These are phyloP conservation scores for Philaethria dido DNA, from an alignment of 2,888 invertebrate species.

Conservation along the genomic window DNA sequence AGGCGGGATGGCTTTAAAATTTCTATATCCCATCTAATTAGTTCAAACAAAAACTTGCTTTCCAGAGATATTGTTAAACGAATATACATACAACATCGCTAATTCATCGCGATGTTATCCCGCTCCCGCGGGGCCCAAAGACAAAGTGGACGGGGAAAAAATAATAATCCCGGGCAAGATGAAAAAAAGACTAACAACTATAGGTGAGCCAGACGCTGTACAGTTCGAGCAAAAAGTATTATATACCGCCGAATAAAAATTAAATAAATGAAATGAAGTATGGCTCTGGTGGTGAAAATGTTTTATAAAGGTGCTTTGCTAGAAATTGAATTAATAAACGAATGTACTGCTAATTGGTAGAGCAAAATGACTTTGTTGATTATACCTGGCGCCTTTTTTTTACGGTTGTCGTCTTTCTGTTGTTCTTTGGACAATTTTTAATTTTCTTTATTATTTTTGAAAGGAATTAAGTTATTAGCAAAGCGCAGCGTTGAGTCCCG, in stretches of 20 bases:
- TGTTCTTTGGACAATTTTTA: not conserved
- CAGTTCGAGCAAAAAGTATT: slow-evolving; percentile 15
- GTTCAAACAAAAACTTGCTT: too few relatives aligned
- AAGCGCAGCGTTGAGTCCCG: too few relatives aligned
- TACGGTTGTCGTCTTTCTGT: not conserved
- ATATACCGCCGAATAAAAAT: slow-evolving; percentile 26
- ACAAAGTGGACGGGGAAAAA: slow-evolving; percentile 38
- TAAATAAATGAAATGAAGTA: slow-evolving; percentile 37
- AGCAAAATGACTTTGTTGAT: slow-evolving; percentile 33
- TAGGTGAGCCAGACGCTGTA: slow-evolving; percentile 31
- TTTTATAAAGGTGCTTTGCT: slow-evolving; percentile 35
- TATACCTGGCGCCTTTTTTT: slow-evolving; percentile 15
- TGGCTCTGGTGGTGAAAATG: slow-evolving; percentile 26
- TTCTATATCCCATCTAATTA: too few relatives aligned
- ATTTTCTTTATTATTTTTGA: not conserved
- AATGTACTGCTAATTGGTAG: slow-evolving; percentile 40
- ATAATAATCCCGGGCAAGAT: slow-evolving; percentile 41
- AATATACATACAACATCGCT: slow-evolving; percentile 47
- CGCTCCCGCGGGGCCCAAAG: slow-evolving; percentile 24
- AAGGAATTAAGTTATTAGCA: too few relatives aligned
- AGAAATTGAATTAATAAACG: slow-evolving; percentile 37
- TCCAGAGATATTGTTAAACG: not conserved
- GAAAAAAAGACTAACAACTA: slow-evolving; percentile 30
- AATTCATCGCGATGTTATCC: slow-evolving; percentile 60
- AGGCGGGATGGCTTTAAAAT: too few relatives aligned